Percentiles rank a stretch among this genome's conserved stretches.
These are phyloP conservation scores for Drosophila rufa DNA, from an alignment of 1,140 invertebrate species.

Conservation along the genomic window DNA sequence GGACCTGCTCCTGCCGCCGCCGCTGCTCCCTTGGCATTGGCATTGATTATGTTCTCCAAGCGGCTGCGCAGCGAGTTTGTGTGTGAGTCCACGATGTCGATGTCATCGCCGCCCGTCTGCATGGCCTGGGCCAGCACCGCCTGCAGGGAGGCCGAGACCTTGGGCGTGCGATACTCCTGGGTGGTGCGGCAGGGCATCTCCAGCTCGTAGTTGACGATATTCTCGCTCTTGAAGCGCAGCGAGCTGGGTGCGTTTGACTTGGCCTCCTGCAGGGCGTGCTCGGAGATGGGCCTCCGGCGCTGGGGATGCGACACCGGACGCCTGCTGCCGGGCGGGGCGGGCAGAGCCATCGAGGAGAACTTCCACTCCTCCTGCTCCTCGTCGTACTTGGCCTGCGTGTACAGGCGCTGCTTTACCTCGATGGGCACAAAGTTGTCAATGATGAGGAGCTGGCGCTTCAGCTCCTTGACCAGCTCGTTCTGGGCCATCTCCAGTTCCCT, in stretches of 20 bases:
- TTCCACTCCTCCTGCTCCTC: slow-evolving; percentile 96
- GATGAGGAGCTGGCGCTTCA: slow-evolving; percentile 94
- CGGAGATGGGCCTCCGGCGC: slow-evolving; percentile 89
- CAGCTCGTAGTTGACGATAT: slow-evolving; percentile 93
- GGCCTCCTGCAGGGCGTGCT: slow-evolving; percentile 89
- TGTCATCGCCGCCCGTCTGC: slow-evolving; percentile 90
- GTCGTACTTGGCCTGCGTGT: slow-evolving; percentile 92
- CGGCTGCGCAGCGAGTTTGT: slow-evolving; percentile 78
- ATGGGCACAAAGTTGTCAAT: slow-evolving; percentile 99
- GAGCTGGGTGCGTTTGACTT: slow-evolving; percentile 86
- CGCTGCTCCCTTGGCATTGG: slow-evolving; percentile 59
- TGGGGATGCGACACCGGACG: slow-evolving; percentile 89
- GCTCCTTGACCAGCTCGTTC: slow-evolving; percentile 91
- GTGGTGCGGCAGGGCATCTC: slow-evolving; percentile 93
- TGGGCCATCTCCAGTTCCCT: slow-evolving; percentile 93
- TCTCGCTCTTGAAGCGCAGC: slow-evolving; percentile 90
- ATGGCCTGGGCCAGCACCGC: slow-evolving; percentile 91
- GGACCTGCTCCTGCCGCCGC: slow-evolving; percentile 3
- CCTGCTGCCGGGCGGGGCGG: slow-evolving; percentile 76
- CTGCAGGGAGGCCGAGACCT: slow-evolving; percentile 90
- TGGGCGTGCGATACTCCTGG: slow-evolving; percentile 91
- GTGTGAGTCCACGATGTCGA: slow-evolving; percentile 86
- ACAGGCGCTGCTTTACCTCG: slow-evolving; percentile 94
- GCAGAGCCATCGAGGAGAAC: slow-evolving; percentile 83
- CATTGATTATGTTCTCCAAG: slow-evolving; percentile 83